Evolutionary conservation across 2,113 vertebrate species (phyloP).

Genomic region (Spilogale gracilis): DNA sequence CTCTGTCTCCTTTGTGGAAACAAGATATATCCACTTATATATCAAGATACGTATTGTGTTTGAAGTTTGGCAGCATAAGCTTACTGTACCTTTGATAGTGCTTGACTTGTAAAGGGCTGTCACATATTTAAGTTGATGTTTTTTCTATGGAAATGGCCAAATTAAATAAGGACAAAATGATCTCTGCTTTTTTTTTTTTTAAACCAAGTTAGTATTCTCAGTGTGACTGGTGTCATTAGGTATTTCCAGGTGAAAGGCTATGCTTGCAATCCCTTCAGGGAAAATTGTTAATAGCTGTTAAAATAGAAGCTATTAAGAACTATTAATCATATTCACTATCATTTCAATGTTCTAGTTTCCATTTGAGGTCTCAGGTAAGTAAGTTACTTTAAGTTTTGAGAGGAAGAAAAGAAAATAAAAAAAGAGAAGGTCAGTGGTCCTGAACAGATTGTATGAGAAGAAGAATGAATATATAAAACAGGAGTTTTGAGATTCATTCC

Average conservation of each 20-base stretch:
- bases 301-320: slow-evolving; percentile 70
- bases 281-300: slow-evolving; percentile 55
- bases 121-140: not conserved
- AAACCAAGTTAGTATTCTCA: slow-evolving; percentile 13
- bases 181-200: not conserved
- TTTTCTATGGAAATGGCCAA: not conserved
- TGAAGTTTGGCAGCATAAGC: not conserved
- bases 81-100: not conserved
- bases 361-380: not conserved
- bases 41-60: not conserved
- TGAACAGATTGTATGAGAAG: not conserved
- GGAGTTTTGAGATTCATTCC: no score
- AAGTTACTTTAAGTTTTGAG: not conserved
- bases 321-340: slow-evolving; percentile 64
- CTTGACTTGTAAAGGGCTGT: not conserved
- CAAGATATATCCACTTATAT: not conserved
- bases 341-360: not conserved
- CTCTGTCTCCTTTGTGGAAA: not conserved
- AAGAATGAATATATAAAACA: not conserved
- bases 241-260: slow-evolving; percentile 55
- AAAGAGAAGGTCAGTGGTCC: not conserved
- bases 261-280: slow-evolving; percentile 14
- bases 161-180: slow-evolving; percentile 4
- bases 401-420: not conserved
- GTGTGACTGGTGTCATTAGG: not conserved